These are phyloP conservation scores for Speoplatyrhinus poulsoni DNA, from an alignment of 2,113 vertebrate genomes.

Conservation along the genomic window DNA sequence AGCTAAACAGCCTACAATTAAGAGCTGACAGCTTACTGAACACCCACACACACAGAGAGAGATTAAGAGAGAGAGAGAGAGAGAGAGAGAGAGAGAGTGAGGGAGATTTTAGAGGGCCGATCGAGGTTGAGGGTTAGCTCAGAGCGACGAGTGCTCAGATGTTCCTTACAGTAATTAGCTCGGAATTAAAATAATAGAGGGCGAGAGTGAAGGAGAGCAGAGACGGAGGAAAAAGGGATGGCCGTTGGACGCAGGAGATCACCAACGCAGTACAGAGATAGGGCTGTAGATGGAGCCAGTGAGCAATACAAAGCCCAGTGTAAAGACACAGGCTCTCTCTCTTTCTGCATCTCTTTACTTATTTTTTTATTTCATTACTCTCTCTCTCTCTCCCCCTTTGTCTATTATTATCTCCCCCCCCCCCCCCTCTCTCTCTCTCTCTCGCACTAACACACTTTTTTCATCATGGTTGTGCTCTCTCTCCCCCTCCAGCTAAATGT, in stretches of 20 bases:
- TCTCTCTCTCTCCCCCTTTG: too few species aligned
- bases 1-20: conserved; percentile 50
- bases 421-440: not conserved
- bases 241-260: not conserved
- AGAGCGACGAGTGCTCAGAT: not conserved
- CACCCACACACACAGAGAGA: conserved; percentile 22
- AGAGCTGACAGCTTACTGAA: conserved; percentile 32
- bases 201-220: conserved; percentile 21
- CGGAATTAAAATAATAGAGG: too few species aligned
- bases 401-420: too few species aligned
- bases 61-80: conserved; percentile 9
- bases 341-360: not conserved
- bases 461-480: not conserved
- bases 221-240: conserved; percentile 2
- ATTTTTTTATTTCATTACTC: too few species aligned
- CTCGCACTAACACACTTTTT: too few species aligned
- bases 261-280: conserved; percentile 27
- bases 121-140: not conserved
- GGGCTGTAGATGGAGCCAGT: conserved; percentile 64
- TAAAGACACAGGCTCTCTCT: not conserved
- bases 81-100: conserved; percentile 1
- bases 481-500: not conserved
- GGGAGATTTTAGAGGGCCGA: conserved; percentile 11
- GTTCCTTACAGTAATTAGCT: too few species aligned
- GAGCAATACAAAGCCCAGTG: conserved; percentile 16